These are phyloP conservation scores for Rhynchomys soricoides DNA, from an alignment of 2,113 vertebrate genomes.

Conservation along the genomic window DNA sequence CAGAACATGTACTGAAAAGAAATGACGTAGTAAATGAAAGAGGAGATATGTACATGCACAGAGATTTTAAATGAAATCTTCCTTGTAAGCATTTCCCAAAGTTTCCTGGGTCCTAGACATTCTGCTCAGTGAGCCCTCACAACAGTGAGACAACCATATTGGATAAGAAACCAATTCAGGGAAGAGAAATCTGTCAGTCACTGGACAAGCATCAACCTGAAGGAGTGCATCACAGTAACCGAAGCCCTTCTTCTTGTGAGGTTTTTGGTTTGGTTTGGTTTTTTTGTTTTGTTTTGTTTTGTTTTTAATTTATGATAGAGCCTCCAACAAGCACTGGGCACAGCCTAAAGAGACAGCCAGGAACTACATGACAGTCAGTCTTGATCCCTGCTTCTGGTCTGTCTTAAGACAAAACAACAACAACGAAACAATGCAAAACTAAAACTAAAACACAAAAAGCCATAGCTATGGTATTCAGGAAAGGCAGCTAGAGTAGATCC, in stretches of 20 bases:
- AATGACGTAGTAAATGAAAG: neutral
- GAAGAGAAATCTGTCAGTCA: neutral
- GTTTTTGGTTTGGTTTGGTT: neutral
- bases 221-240: neutral
- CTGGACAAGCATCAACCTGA: neutral
- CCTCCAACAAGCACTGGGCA: neutral
- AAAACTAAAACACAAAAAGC: no score
- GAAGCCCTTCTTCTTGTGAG: neutral
- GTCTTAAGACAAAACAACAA: neutral
- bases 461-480: neutral
- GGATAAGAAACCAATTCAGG: neutral
- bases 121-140: neutral
- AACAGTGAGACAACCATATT: neutral
- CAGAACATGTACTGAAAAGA: neutral
- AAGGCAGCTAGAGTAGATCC: neutral
- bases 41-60: accelerated
- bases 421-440: neutral
- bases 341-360: neutral
- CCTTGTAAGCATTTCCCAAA: neutral
- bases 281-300: no score
- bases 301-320: neutral
- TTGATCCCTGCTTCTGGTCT: neutral
- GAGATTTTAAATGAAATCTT: neutral
- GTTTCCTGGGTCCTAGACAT: neutral
- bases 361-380: neutral